Evolutionary conservation across 2,797 vertebrate species (phyloP), one percentile per base, ranked within the genome.

Genomic region (Sitta carolinensis): DNA sequence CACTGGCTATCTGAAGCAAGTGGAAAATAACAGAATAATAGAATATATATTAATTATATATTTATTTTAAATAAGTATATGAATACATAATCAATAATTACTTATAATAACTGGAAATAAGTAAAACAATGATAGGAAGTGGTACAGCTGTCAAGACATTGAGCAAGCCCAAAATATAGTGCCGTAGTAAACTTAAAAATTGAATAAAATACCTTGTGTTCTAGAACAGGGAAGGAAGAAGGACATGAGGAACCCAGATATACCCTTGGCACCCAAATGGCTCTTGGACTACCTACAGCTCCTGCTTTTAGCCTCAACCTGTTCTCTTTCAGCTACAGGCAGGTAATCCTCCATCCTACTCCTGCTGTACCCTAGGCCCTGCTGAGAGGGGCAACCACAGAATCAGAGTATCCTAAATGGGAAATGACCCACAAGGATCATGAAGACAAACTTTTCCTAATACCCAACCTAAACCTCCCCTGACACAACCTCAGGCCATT

Each of bases 381-480:
- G n/a, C 50, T 47, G 43, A 81, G 62, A 57, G 29, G 69, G 13
- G 48, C 25, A 69, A 15, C 16, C 63, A 69, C 34, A 62, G 54
- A 59, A 45, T 20, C 23, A 50, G n/a, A 47, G 13, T 2, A 21
- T 30, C 48, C 42, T 34, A 57, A 54, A 42, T 11, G 25, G 42
- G 21, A 69, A 55, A 69, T 14, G 11, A 48, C 34, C 20, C 42
- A 34, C 57, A 40, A 48, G 25, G 30, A 18, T 22, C 42, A 48
- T 7, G 7, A 29, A n/a, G 4, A 40, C 48, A 40, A 47, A 15
- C 20, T 67, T 68, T 25, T 40, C 3, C 25, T 34, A 29, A 54
- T 1, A 47, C 8, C 20, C 25, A 54, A 14, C 23, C 2, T 3
- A 26, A 52, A 25, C 11, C 23, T n/a, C 1, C 12, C n/a, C 54